Evolutionary conservation across 2,797 vertebrate species (phyloP), one percentile per base, ranked within the genome.

Genomic region (Phrynocephalus forsythii): DNA sequence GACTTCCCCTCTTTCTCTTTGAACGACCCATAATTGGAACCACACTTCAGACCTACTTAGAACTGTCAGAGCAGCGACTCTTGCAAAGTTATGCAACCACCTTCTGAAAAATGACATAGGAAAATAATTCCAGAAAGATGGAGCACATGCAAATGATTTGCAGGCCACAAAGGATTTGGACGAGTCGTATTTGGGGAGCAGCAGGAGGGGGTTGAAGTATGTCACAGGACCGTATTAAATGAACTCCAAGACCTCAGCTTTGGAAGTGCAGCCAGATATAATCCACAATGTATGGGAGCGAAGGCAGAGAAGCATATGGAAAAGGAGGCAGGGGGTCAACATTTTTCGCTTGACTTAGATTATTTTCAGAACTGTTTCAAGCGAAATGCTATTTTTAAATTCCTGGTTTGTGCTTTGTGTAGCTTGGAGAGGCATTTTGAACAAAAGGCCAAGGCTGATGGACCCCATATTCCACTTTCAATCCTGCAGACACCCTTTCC

Each of bases 81-180:
- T 3, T 71, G 69, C 20, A 85, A 81, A 83, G 9, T 1, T 88
- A 88, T 87, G 76, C 7, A 79, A 50, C 50, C 44, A 75, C 26
- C 44, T 80, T 87, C 78, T 63, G n/a, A 78, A 69, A 86, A 26
- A 38, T 80, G 48, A 75, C 7, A 76, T 3, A 83, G 50, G 56
- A 82, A 84, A 85, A 79, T 38, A 84, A 86, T 91, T 91, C 5
- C 0, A 87, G 88, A 91, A 92, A 48, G 71, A 56, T 1, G 72
- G 7, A n/a, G 9, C 9, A 90, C 0, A 6, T 63, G 69, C 22
- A 79, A 76, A 79, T 84, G 68, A 84, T 88, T 89, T 85, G 67
- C 85, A 4, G 30, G 71, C 48, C 2, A 85, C 83, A 88, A 76
- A 26, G 48, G 30, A 16, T 76, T 75, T 68, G 78, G 83, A 76